These are phyloP conservation scores for Melinaea menophilus DNA, from an alignment of 2,888 invertebrate genomes.

Conservation along the genomic window DNA sequence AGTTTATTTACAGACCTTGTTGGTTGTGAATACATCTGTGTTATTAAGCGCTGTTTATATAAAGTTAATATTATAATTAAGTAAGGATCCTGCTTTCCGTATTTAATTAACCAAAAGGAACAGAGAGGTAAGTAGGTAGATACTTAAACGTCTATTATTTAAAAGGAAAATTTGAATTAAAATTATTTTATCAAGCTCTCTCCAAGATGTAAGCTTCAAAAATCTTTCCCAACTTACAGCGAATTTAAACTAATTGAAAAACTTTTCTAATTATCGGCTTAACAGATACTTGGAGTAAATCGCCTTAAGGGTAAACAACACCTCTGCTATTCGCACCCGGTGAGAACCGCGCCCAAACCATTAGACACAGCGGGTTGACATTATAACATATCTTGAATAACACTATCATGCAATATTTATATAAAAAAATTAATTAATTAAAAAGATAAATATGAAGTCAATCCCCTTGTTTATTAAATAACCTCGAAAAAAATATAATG, in stretches of 20 bases:
- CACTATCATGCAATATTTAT: no score
- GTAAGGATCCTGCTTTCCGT: no score
- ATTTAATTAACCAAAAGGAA: no score
- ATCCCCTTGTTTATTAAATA: neutral
- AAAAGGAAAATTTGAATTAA: slow-evolving; percentile 24
- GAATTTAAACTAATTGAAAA: slow-evolving; percentile 77
- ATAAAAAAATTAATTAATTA: no score
- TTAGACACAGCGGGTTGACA: slow-evolving; percentile 13
- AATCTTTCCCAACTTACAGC: slow-evolving; percentile 66
- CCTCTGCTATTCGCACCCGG: slow-evolving; percentile 66
- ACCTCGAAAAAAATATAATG: neutral
- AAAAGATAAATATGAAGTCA: no score
- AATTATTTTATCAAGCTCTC: slow-evolving; percentile 42
- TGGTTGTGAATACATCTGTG: neutral
- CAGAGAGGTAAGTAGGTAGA: no score
- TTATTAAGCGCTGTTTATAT: no score
- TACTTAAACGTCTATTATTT: slow-evolving; percentile 19
- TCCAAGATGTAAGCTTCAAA: slow-evolving; percentile 65
- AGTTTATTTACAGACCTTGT: neutral
- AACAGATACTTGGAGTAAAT: slow-evolving; percentile 75
- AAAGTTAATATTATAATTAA: no score
- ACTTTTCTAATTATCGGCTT: slow-evolving; percentile 77
- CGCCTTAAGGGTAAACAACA: slow-evolving; percentile 75
- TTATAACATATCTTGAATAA: no score
- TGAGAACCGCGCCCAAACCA: slow-evolving; percentile 31